phyloP scores from a whole-genome alignment of 2,113 vertebrate genomes.

The Stegostoma tigrinum region DNA sequence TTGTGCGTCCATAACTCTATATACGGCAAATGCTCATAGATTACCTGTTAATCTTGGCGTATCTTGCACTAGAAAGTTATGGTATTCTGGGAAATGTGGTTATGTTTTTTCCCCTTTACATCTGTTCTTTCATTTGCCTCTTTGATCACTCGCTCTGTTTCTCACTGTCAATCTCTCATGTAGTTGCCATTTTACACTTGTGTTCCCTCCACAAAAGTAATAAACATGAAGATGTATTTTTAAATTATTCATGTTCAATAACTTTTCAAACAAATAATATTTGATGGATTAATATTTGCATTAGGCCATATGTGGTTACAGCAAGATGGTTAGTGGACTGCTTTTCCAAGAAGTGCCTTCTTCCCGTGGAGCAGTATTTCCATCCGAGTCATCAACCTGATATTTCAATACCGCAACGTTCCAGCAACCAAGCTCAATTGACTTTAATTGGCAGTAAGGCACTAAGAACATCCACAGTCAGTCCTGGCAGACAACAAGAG shows the following conservation, averaged over 20 bases:
- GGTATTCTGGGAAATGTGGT: background rate
- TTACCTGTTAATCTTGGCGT: background rate
- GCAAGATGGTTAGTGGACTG: slow-evolving; percentile 84
- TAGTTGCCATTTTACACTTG: background rate
- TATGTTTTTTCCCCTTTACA: background rate
- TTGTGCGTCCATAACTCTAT: background rate
- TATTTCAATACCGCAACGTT: slow-evolving; percentile 53
- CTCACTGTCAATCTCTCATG: background rate
- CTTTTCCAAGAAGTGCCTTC: slow-evolving; percentile 68
- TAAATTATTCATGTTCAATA: background rate
- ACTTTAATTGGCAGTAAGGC: slow-evolving; percentile 43
- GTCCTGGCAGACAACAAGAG: slow-evolving; percentile 45
- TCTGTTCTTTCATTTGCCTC: background rate
- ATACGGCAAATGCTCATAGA: background rate
- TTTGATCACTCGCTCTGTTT: background rate
- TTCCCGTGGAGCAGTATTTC: slow-evolving; percentile 69
- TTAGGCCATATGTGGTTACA: slow-evolving; percentile 79
- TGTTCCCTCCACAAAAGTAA: background rate
- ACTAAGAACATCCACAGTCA: slow-evolving; percentile 50
- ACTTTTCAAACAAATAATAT: background rate
- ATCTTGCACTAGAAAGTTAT: background rate
- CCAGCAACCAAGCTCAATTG: slow-evolving; percentile 45
- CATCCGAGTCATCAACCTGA: slow-evolving; percentile 68
- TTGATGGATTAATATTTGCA: slow-evolving; percentile 25
- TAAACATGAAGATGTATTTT: background rate